These are phyloP conservation scores for Coryphaenoides rupestris DNA, from an alignment of 2,113 vertebrate species.

Conservation along the genomic window DNA sequence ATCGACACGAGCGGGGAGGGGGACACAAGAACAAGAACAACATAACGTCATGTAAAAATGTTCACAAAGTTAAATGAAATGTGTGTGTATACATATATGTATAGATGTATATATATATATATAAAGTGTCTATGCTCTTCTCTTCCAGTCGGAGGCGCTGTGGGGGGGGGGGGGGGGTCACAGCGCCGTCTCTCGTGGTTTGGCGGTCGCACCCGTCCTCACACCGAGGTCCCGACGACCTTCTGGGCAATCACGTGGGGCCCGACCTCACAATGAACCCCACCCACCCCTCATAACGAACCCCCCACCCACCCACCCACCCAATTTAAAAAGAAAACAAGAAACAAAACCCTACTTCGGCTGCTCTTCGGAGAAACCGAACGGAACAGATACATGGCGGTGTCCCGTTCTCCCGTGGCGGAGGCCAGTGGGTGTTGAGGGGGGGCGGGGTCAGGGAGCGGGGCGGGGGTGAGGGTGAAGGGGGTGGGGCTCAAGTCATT, in stretches of 20 bases:
- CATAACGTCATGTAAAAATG: constrained; percentile 30
- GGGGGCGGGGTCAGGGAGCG: constrained; percentile 29
- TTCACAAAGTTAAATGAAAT: constrained; percentile 43
- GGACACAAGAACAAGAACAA: constrained; percentile 42
- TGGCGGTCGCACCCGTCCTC: neutral
- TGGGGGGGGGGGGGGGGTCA: constrained; percentile 27
- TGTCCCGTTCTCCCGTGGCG: constrained; percentile 31
- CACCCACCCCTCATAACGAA: constrained; percentile 9
- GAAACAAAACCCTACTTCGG: constrained; percentile 24
- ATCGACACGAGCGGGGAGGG: constrained; percentile 32
- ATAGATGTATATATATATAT: too few species aligned
- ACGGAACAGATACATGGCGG: constrained; percentile 23
- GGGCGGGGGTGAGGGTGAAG: too few species aligned
- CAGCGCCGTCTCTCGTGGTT: constrained; percentile 8
- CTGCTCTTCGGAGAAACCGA: constrained; percentile 10
- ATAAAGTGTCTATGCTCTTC: constrained; percentile 63
- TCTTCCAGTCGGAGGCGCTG: constrained; percentile 28
- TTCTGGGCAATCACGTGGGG: constrained; percentile 39
- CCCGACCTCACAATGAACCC: constrained; percentile 35
- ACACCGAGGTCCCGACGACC: constrained; percentile 11
- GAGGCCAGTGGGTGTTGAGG: constrained; percentile 27
- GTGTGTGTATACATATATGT: too few species aligned
- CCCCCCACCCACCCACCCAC: too few species aligned
- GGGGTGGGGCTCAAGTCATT: neutral
- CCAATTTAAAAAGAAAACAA: constrained; percentile 7